Base-by-base conservation (phyloP, 2,113 vertebrate species). In the Terrapene triunguis region DNA sequence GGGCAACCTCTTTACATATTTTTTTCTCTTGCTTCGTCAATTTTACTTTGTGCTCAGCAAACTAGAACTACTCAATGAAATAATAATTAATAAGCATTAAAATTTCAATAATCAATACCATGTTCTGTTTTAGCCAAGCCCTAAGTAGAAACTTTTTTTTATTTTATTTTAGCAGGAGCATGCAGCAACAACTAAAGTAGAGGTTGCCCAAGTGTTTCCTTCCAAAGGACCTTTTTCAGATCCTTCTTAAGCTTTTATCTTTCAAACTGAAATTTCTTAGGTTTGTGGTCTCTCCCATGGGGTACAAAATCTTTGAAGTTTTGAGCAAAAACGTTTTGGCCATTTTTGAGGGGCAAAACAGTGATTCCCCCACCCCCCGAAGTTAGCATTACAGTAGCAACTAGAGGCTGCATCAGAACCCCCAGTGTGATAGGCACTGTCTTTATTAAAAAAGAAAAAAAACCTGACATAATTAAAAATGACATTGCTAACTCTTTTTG, bases 111-210 rank as follows among this genome's bases (percentile, higher is more conserved):
- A 72, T 35, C 62, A 84, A 74, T 82, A 89, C 55, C 9, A 57
- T 62, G 72, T 84, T 25, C 10, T 11, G 93, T 87, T 83, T 38
- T 38, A 72, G 7, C 32, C 35, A 69, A 4, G 72, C 9, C 79
- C 84, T 12, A 29, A 92, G 25, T 76, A 0, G 0, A 88, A 5
- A 47, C 48, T 0, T 3, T 9, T 87, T 81, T 42, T 12, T 0
- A 25, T 22, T n/a, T 69, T 85, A 76, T 13, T 79, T 94, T 82
- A 87, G 85, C 3, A 80, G 12, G 8, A 10, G 87, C 2, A 1
- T 87, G 32, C 17, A 87, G 76, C 84, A 92, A 32, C 53, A 89
- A 6, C 10, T 3, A 48, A 16, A 69, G 44, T 2, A 54, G 90
- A 93, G 87, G 27, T 84, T 4, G 35, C 13, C 24, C 42, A 78